Evolutionary conservation across 1,140 invertebrate genomes (phyloP), one percentile per base, ranked within the genome.

Genomic region (Phenacoccus solenopsis): DNA sequence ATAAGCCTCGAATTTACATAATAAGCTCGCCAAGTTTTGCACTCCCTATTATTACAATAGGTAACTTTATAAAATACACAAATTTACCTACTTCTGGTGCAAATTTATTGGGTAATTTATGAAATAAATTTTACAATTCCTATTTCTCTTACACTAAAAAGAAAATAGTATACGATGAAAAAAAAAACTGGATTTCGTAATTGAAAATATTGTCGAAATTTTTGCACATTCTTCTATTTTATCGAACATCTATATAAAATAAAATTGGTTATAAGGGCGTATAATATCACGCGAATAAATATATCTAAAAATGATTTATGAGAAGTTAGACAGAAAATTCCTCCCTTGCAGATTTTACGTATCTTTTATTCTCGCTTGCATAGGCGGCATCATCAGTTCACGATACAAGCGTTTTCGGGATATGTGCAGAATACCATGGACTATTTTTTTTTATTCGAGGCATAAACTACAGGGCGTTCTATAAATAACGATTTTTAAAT

Each of bases 321-420:
- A 49, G 20, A 49, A 49, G 38, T 49, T 49, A 49, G 38, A 49
- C 38, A 16, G 38, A 49, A 49, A 49, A 49, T 49, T 49, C 20
- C 38, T 49, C 38, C 38, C 38, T 49, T 49, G 38, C 38, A 49
- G 38, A 49, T 49, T 49, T 49, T n/a, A 49, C 38, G 38, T 49
- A 49, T 49, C 38, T 4, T 49, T 49, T 49, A 49, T 49, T 49
- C 38, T n/a, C 38, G 20, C 38, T 49, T 49, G 38, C 38, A 49
- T 9, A 49, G 38, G 20, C 38, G 38, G 38, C 38, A 49, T 49
- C 38, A 49, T 49, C 38, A n/a, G 38, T 49, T 49, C 38, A 49
- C 38, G 38, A 49, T 49, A 49, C 16, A 49, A 49, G 38, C 13
- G 38, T 49, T 49, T 49, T 32, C 20, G 3, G 38, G 38, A 49